Percentiles rank a stretch among this genome's conserved stretches.
Evolutionary conservation across 1,140 invertebrate genomes (phyloP).

Genomic region (Nomia melanderi): DNA sequence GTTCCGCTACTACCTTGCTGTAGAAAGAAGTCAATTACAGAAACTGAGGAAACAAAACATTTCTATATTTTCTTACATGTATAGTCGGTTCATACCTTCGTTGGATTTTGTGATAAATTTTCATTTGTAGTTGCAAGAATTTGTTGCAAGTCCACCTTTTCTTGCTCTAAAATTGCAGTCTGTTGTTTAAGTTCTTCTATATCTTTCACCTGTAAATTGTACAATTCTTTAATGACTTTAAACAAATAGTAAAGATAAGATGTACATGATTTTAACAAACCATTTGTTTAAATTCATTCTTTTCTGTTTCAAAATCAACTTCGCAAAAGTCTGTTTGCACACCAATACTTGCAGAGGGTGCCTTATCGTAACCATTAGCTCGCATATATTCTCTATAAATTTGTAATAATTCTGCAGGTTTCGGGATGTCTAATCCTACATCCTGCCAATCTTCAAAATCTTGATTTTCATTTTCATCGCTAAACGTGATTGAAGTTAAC

Average conservation of each 20-base stretch:
- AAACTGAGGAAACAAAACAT: background rate
- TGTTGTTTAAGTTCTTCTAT: slow-evolving; percentile 82
- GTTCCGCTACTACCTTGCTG: slow-evolving; percentile 66
- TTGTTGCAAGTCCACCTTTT: slow-evolving; percentile 82
- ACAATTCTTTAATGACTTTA: background rate
- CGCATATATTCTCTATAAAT: slow-evolving; percentile 88
- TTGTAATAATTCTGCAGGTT: slow-evolving; percentile 88
- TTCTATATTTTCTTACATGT: slow-evolving; percentile 13
- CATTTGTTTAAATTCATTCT: slow-evolving; percentile 75
- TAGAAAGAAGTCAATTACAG: slow-evolving; percentile 3
- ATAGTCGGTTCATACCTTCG: slow-evolving; percentile 48
- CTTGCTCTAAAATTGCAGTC: slow-evolving; percentile 81
- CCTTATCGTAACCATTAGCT: slow-evolving; percentile 77
- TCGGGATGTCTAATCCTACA: slow-evolving; percentile 92
- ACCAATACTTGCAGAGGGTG: slow-evolving; percentile 66
- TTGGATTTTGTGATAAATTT: slow-evolving; percentile 49
- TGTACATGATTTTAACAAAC: slow-evolving; percentile 53
- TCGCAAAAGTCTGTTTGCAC: slow-evolving; percentile 76
- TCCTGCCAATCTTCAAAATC: slow-evolving; percentile 98
- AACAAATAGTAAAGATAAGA: background rate
- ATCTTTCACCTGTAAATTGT: slow-evolving; percentile 80
- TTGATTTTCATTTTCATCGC: slow-evolving; percentile 95
- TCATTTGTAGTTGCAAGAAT: slow-evolving; percentile 53
- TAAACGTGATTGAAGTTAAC: slow-evolving; percentile 94
- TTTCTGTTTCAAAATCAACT: slow-evolving; percentile 72